Conservation (phyloP, 2,797 vertebrate genomes). For the Muscicapa striata region DNA sequence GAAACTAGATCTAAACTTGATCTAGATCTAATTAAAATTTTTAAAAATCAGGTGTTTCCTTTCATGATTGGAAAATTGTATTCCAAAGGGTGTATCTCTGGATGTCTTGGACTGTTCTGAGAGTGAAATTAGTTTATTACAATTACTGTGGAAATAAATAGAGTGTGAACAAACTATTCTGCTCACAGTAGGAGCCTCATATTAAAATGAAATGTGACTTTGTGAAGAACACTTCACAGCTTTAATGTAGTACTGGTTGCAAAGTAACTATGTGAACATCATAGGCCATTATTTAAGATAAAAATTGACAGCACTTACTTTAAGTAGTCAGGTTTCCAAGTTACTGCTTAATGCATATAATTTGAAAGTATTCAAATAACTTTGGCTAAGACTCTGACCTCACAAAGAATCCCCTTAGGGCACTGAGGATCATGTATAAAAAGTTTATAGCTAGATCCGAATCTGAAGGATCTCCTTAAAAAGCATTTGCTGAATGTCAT, state of each 20-base stretch:
- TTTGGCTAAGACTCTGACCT: neutral
- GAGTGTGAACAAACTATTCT: constrained; percentile 28
- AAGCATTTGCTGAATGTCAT: neutral
- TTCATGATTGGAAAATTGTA: neutral
- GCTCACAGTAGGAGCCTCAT: neutral
- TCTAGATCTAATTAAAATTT: neutral
- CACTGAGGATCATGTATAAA: neutral
- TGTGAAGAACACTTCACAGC: neutral
- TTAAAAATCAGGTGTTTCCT: neutral
- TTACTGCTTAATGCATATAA: neutral
- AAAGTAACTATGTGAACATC: neutral
- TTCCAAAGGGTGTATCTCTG: neutral
- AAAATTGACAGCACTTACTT: neutral
- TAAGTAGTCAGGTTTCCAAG: neutral
- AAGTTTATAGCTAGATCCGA: neutral
- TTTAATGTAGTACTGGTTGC: neutral
- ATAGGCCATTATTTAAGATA: neutral
- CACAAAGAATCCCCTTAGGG: neutral
- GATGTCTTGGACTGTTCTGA: neutral
- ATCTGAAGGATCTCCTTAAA: neutral
- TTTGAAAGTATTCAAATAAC: neutral
- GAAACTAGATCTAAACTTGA: neutral
- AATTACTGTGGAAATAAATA: constrained; percentile 29
- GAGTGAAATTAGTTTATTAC: neutral
- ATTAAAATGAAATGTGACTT: constrained; percentile 15